Evolutionary conservation across 64 coral and sea anemone species (phyloP), one percentile per base, ranked within the genome.

Genomic region (Montipora sp.): DNA sequence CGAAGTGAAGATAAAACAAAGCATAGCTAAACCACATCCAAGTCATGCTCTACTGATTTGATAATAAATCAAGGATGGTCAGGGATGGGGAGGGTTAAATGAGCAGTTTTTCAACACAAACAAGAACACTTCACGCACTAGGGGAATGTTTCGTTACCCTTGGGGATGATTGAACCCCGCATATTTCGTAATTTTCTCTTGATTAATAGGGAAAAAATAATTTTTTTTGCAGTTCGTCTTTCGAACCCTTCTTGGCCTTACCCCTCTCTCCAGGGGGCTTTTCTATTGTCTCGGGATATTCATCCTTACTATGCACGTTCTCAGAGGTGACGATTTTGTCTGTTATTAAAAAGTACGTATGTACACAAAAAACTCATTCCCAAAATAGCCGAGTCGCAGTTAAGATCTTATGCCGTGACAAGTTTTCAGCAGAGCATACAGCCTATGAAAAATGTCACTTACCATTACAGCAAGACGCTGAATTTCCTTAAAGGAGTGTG

Each of bases 281-380:
- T 50, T 49, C 9, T 23, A 70, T 50, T 85, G 82, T 70, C 18
- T 85, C 63, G n/a, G 71, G 24, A 72, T 19, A 70, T 85, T 84
- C 36, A 84, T 84, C 71, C 82, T 49, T 51, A 72, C 82, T 72
- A 85, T 85, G 82, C 45, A 27, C 14, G 63, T n/a, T 85, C 82
- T 63, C 82, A 47, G 46, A 24, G 82, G 82, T 85, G 82, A 85
- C 63, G 82, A 85, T 71, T 68, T 85, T 48, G 82, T 69, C 63
- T 85, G 82, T 85, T 85, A 85, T 85, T 85, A 85, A 85, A 85
- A 85, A 72, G 46, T 85, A 85, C 65, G 65, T 85, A 85, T 85
- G 82, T 85, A 85, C 82, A 85, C 82, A 85, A 85, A 71, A 69
- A 6, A 85, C 45, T 85, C 82, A 85, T 85, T 85, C 82, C 82